phyloP scores from a whole-genome alignment of 2,888 invertebrate species.

The Toxonevra muliebris region DNA sequence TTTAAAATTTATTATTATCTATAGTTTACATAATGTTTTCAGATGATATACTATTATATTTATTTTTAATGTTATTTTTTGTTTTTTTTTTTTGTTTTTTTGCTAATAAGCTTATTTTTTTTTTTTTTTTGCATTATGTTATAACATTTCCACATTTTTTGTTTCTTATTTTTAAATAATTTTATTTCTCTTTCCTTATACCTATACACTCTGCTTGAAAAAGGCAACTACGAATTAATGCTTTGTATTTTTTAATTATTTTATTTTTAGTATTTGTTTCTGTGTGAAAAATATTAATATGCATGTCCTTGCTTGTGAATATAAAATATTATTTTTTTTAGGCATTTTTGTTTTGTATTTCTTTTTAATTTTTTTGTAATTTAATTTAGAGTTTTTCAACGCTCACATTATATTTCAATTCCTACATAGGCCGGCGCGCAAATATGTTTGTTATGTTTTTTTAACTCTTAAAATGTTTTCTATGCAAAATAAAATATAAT shows the following conservation, averaged over 20 bases:
- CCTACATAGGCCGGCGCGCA: constrained; percentile 13
- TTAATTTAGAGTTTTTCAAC: not conserved
- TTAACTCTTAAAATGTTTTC: constrained; percentile 23
- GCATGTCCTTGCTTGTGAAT: constrained; percentile 9
- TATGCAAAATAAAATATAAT: constrained; percentile 20
- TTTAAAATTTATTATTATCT: not conserved
- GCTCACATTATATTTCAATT: not conserved
- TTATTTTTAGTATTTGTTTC: not conserved
- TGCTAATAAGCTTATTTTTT: not conserved
- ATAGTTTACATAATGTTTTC: constrained; percentile 1
- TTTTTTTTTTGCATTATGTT: constrained; percentile 15
- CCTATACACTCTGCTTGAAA: constrained; percentile 1
- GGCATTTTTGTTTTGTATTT: not conserved
- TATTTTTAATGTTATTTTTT: not conserved
- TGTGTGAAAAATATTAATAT: constrained; percentile 7
- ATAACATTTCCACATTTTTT: constrained; percentile 3
- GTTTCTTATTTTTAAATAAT: not conserved
- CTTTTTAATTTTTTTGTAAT: not conserved
- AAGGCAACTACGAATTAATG: constrained; percentile 27
- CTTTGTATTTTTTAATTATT: not conserved
- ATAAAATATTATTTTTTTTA: constrained; percentile 18
- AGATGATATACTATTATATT: not conserved
- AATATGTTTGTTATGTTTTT: constrained; percentile 25
- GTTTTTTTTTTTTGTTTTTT: not conserved
- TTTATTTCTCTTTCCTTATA: not conserved